phyloP scores from a whole-genome alignment of 2,888 invertebrate genomes.

The Dryobota labecula region DNA sequence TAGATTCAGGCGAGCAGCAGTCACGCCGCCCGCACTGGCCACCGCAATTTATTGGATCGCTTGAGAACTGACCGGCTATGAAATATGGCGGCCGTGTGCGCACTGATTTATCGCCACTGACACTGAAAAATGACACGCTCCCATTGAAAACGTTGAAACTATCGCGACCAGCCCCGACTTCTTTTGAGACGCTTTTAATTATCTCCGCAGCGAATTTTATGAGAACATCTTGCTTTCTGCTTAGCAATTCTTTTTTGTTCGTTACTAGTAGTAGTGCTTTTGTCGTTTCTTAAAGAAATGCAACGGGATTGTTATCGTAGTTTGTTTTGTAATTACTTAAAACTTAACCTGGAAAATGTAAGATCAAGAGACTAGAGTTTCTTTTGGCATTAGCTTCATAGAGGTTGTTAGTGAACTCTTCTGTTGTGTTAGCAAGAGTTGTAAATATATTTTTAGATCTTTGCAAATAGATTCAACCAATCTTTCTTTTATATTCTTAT shows the following conservation, averaged over 20 bases:
- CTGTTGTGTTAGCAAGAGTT: background rate
- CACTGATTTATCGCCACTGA: constrained; percentile 74
- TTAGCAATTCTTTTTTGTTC: constrained; percentile 52
- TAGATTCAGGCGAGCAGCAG: constrained; percentile 50
- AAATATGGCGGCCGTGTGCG: constrained; percentile 69
- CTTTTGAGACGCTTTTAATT: constrained; percentile 61
- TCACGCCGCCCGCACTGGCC: constrained; percentile 51
- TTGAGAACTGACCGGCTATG: constrained; percentile 73
- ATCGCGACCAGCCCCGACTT: constrained; percentile 39
- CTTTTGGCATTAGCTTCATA: constrained; percentile 5
- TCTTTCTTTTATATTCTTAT: background rate
- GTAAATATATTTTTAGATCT: background rate
- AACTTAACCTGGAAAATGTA: constrained; percentile 31
- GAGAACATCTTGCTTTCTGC: constrained; percentile 52
- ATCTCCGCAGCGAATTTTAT: constrained; percentile 56
- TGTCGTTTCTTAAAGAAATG: constrained; percentile 51
- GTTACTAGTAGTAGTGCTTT: constrained; percentile 45
- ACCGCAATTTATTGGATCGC: constrained; percentile 73
- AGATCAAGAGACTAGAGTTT: constrained; percentile 20
- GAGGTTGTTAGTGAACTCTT: background rate
- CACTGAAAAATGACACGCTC: constrained; percentile 70
- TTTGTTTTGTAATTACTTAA: constrained; percentile 41
- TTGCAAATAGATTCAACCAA: too few relatives aligned
- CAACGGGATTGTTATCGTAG: constrained; percentile 35
- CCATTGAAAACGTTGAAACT: constrained; percentile 57